phyloP scores from a whole-genome alignment of 2,888 invertebrate species.

The Pelosia muscerda region DNA sequence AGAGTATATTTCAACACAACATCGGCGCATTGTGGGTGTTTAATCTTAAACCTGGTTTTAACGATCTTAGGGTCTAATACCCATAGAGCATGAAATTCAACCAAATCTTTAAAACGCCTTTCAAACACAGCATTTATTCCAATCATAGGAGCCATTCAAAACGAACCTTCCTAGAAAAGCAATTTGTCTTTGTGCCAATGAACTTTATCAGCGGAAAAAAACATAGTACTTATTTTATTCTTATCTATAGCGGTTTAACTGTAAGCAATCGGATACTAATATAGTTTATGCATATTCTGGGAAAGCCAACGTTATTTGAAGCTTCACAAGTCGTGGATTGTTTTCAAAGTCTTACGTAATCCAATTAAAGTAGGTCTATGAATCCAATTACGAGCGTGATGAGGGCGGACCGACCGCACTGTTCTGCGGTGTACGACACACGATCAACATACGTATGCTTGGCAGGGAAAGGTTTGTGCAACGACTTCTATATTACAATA shows the following conservation, averaged over 20 bases:
- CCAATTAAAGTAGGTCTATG: constrained; percentile 45
- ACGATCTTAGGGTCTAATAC: no score
- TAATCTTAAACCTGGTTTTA: no score
- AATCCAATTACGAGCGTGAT: constrained; percentile 49
- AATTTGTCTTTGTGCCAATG: neutral
- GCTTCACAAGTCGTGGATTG: constrained; percentile 43
- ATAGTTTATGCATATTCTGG: constrained; percentile 2
- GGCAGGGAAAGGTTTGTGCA: neutral
- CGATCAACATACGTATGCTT: neutral
- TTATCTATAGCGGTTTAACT: neutral
- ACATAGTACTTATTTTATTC: neutral
- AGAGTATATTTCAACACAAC: no score
- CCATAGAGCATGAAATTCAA: neutral
- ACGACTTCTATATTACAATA: neutral
- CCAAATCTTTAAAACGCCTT: neutral
- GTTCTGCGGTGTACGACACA: constrained; percentile 26
- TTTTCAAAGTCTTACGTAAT: constrained; percentile 46
- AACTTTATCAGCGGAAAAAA: neutral
- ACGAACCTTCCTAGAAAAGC: neutral
- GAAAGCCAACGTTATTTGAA: constrained; percentile 29
- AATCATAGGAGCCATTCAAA: neutral
- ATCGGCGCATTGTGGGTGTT: no score
- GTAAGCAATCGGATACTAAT: constrained; percentile 15
- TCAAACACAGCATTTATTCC: neutral
- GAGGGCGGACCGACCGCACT: constrained; percentile 36